Percentiles rank a stretch among this genome's conserved stretches.
Evolutionary conservation across 2,888 invertebrate species (phyloP).

Genomic region (Oscheius onirici): DNA sequence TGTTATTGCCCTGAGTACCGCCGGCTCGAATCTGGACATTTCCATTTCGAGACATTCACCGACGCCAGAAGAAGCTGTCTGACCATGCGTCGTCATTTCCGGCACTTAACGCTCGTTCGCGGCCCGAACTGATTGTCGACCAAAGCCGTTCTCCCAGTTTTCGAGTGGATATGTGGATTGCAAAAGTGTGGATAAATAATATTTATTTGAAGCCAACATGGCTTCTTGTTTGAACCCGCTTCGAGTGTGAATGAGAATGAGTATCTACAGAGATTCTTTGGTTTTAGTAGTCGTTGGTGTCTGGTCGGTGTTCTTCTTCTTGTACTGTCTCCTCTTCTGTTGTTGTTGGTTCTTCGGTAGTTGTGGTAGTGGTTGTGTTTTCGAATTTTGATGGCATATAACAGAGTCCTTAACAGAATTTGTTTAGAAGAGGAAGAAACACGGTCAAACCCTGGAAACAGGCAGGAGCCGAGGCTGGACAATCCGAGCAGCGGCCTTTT

Average conservation of each 20-base stretch:
- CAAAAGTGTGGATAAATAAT: slow-evolving; percentile 4
- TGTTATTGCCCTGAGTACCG: slow-evolving; percentile 57
- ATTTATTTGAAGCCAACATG: slow-evolving; percentile 16
- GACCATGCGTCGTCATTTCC: slow-evolving; percentile 5
- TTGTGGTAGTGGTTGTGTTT: slow-evolving; percentile 23
- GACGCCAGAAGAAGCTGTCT: slow-evolving; percentile 50
- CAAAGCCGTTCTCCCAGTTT: background rate
- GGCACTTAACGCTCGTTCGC: background rate
- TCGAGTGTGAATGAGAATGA: slow-evolving; percentile 4
- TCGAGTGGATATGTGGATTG: background rate
- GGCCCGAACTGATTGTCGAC: background rate
- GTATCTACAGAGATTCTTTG: slow-evolving; percentile 18
- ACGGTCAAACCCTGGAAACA: slow-evolving; percentile 67
- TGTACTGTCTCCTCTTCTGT: background rate
- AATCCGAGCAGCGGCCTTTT: slow-evolving; percentile 62
- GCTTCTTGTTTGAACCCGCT: slow-evolving; percentile 12
- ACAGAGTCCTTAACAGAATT: slow-evolving; percentile 18
- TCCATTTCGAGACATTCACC: slow-evolving; percentile 49
- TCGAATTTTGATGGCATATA: slow-evolving; percentile 58
- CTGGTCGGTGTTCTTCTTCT: background rate
- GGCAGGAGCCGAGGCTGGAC: slow-evolving; percentile 67
- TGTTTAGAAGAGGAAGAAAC: background rate
- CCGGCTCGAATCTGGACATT: slow-evolving; percentile 45
- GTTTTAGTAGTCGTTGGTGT: background rate
- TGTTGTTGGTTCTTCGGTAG: slow-evolving; percentile 3